Base-by-base conservation (phyloP, 2,113 vertebrate genomes). In the Cryptotis parvus region DNA sequence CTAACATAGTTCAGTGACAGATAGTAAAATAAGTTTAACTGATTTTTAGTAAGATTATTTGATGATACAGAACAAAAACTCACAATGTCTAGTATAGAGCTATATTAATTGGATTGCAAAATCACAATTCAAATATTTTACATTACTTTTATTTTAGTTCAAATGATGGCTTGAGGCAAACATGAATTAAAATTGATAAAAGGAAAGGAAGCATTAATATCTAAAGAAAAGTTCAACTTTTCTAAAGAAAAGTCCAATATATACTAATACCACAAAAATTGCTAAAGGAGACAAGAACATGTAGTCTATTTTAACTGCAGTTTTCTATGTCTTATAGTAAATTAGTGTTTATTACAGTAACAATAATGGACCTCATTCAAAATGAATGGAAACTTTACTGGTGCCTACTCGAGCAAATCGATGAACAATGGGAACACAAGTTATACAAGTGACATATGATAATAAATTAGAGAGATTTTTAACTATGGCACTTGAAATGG, bases 131-230 rank as follows among this genome's bases (percentile, higher is more conserved):
- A 55, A 27, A 41, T 49, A 45, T 82, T 78, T 73, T 45, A 11
- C 55, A 72, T 31, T 77, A 58, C 74, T 79, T 82, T 91, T 55
- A 35, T 37, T 70, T 94, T 20, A 74, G n/a, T 84, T 75, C 10
- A 49, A 92, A 84, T 35, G 66, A 20, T 49, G 4, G 0, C 22
- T 85, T 68, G 4, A 73, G 9, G 37, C 9, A 9, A 43, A 69
- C 20, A 52, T 5, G 5, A 82, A n/a, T 77, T 41, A 8, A 68
- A 83, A 37, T 45, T 69, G 9, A 49, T 70, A 69, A 68, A 43
- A 35, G 8, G 4, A 76, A 84, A 78, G 55, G 55, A 87, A 82
- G 2, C 22, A 58, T 7, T 77, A 29, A 70, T 65, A 76, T 75
- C 6, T 86, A 27, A 83, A 69, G 10, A 75, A 5, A 8, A 26